These are phyloP conservation scores for Hedychridium roseum DNA, from an alignment of 2,888 invertebrate species.

Conservation along the genomic window DNA sequence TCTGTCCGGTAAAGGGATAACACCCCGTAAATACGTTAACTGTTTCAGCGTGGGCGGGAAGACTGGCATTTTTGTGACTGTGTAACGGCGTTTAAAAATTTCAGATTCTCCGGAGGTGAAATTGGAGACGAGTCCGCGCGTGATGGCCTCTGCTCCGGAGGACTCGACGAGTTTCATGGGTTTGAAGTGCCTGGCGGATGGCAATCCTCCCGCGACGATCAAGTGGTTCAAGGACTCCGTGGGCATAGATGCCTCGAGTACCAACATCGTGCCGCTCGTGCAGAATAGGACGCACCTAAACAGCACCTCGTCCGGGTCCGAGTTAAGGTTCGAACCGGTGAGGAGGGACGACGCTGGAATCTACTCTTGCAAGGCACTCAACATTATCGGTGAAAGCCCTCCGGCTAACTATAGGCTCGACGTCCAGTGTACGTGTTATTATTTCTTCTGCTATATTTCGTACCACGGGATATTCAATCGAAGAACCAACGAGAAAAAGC, in stretches of 20 bases:
- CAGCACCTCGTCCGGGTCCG: conserved; percentile 56
- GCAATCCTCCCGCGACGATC: conserved; percentile 67
- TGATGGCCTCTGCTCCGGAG: conserved; percentile 63
- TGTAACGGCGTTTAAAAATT: too few relatives aligned
- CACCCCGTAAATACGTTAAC: too few relatives aligned
- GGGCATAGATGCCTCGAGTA: conserved; percentile 35
- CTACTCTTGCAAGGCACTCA: conserved; percentile 87
- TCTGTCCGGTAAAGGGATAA: too few relatives aligned
- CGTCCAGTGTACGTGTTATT: conserved; percentile 65
- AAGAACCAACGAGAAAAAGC: too few relatives aligned
- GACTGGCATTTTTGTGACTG: too few relatives aligned
- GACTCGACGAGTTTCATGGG: conserved; percentile 66
- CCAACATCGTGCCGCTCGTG: conserved; percentile 60
- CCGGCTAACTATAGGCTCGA: conserved; percentile 66
- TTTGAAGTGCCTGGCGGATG: conserved; percentile 67
- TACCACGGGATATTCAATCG: too few relatives aligned
- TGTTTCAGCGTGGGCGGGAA: too few relatives aligned
- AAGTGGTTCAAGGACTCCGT: conserved; percentile 65
- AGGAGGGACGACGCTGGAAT: conserved; percentile 73
- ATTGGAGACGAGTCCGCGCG: conserved; percentile 65
- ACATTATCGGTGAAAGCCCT: conserved; percentile 75
- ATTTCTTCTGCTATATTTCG: not conserved
- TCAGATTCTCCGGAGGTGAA: conserved; percentile 67
- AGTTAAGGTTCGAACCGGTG: conserved; percentile 67
- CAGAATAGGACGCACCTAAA: conserved; percentile 66